Evolutionary conservation across 2,113 vertebrate species (phyloP), one percentile per base, ranked within the genome.

Genomic region (Meleagris gallopavo): DNA sequence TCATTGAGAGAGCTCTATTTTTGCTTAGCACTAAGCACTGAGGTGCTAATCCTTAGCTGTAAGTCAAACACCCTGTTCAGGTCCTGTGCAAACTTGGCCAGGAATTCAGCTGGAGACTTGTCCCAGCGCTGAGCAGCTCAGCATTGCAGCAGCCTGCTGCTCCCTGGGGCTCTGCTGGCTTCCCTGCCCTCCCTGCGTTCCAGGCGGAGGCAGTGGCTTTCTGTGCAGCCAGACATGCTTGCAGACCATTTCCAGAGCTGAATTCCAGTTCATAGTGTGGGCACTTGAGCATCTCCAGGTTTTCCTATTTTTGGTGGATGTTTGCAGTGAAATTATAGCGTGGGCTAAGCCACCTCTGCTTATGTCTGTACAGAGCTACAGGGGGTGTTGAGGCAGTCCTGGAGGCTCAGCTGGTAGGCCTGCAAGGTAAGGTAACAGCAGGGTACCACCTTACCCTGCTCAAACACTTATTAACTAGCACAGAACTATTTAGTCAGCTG

Each of bases 301-400:
- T 70, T 50, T 24, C 38, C 78, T 24, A 36, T 43, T 54, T 11
- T 24, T 64, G 57, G 43, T 24, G 34, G 40, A 7, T 50, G 64
- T 58, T 70, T 0, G 11, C 34, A 38, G 30, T 4, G 79, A 48
- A 57, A 57, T 2, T 77, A 70, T 17, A 8, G 16, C 2, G 5
- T 6, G 6, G 34, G 11, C 22, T 30, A 6, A 57, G 34, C 52
- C 4, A 2, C 43, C 34, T 36, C 7, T 50, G 54, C 32, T 50
- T 32, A 1, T 16, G 15, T 27, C 24, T 13, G 52, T 17, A 20
- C 9, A 1, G 48, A n/a, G 36, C 4, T 4, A 1, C 45, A 24
- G 65, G 71, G 29, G 55, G 11, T 32, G 27, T 19, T 34, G 16
- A 55, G 25, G 16, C 29, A 32, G 9, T 8, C 20, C 10, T 0